Conservation (phyloP, 2,888 invertebrate species). For the Hermaeophaga mercurialis region DNA sequence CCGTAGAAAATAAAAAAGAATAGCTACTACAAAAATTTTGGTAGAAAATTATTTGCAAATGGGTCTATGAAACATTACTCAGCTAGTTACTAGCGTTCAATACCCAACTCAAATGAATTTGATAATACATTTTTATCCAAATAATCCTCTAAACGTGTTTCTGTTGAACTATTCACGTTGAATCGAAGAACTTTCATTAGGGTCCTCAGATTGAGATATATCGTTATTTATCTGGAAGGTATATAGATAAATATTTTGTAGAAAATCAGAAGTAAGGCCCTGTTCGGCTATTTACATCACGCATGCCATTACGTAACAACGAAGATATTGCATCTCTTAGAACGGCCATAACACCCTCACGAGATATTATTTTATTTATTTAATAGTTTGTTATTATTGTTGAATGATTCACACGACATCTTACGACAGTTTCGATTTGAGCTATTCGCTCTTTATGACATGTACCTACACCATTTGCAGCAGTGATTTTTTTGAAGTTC, state of each 20-base stretch:
- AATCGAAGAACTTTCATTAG: too few species aligned
- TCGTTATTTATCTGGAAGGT: too few species aligned
- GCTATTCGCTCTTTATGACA: slow-evolving; percentile 14
- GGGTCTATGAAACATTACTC: too few species aligned
- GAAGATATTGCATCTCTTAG: neutral
- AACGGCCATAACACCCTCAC: slow-evolving; percentile 14
- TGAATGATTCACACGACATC: slow-evolving; percentile 20
- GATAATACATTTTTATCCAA: too few species aligned
- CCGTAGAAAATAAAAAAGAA: too few species aligned
- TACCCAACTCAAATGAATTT: too few species aligned
- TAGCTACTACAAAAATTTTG: too few species aligned
- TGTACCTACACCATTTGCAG: slow-evolving; percentile 9
- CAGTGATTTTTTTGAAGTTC: neutral
- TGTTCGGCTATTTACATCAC: neutral
- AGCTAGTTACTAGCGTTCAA: too few species aligned
- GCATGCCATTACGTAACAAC: neutral
- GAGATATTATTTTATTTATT: slow-evolving; percentile 11
- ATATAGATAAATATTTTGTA: neutral
- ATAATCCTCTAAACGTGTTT: too few species aligned
- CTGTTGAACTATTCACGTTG: too few species aligned
- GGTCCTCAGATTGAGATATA: too few species aligned
- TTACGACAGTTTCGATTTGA: slow-evolving; percentile 20
- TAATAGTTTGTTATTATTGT: slow-evolving; percentile 14
- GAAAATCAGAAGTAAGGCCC: neutral
- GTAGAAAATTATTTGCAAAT: too few species aligned